Base-by-base conservation (phyloP, 1,140 invertebrate species). In the Drosophila obscura region DNA sequence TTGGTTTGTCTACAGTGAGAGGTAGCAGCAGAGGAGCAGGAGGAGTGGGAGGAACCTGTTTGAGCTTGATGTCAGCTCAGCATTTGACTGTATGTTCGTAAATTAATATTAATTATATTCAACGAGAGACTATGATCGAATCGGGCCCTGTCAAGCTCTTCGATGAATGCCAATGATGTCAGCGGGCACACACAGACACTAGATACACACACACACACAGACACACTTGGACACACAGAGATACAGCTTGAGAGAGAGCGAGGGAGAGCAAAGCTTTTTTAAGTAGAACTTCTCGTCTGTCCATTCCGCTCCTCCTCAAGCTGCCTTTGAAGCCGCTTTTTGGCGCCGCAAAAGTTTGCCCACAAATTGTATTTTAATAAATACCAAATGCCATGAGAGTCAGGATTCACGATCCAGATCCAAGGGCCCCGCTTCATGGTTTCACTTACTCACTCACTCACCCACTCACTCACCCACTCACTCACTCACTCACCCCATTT, bases 31-130 rank as follows among this genome's bases (percentile, higher is more conserved):
- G 43, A 7, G 28, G 49, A 8, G 49, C 5, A 1, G 57, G n/a
- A 2, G 39, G 19, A 8, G 60, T 39, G 13, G 28, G 53, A 46
- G 61, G 59, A 73, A 87, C 81, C 78, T 71, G 82, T 83, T 78
- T 71, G 24, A 46, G 48, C 15, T 57, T 46, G 31, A 45, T 48
- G 24, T 53, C 22, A 43, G 48, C 52, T 51, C 5, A 31, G 13
- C 53, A 41, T 46, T 46, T 59, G 39, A 59, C 26, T 60, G 41
- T 68, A 41, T 67, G 63, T 46, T 55, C 58, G 77, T 77, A 81
- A 81, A 78, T 87, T 61, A 77, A 63, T 78, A 81, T 87, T 87
- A 87, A 87, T 87, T 85, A 76, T 76, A 69, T 56, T 52, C 61
- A 44, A 26, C 28, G 35, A 57, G 59, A 49, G 52, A 44, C 69